Conservation (phyloP, 2,113 vertebrate genomes). For the Prunella fulvescens region DNA sequence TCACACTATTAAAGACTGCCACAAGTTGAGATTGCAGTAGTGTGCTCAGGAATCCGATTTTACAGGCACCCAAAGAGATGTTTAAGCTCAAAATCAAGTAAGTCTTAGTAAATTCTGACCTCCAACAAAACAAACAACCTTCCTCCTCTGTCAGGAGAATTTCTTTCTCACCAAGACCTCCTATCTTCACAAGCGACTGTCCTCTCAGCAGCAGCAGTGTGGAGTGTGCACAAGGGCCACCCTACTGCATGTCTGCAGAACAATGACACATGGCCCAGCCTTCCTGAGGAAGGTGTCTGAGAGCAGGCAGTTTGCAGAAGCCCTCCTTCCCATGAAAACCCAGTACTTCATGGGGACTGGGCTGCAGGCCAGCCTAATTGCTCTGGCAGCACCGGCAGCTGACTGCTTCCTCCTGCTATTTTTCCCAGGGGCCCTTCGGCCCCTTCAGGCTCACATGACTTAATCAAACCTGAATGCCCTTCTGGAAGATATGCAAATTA, state of each 20-base stretch:
- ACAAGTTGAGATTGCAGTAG: not conserved
- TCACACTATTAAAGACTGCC: not conserved
- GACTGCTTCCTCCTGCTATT: conserved; percentile 50
- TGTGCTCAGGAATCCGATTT: not conserved
- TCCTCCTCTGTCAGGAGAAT: not conserved
- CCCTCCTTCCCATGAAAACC: not conserved
- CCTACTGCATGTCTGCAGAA: not conserved
- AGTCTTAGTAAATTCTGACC: not conserved
- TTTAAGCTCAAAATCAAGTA: not conserved
- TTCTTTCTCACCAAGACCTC: not conserved
- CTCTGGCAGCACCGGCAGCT: conserved; percentile 35
- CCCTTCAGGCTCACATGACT: conserved; percentile 52
- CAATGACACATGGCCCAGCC: accelerated
- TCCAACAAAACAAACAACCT: not conserved
- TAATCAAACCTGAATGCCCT: conserved; percentile 60
- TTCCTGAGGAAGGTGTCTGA: not conserved
- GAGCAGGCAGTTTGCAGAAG: not conserved
- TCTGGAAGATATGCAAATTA: conserved; percentile 66
- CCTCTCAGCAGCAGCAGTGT: not conserved
- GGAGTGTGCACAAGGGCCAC: not conserved
- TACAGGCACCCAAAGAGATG: not conserved
- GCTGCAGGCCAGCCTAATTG: conserved; percentile 63
- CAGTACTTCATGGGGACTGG: not conserved
- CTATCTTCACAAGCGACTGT: not conserved
- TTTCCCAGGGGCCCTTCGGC: conserved; percentile 54